Conservation (phyloP, 2,888 invertebrate genomes). For the Neoascia interrupta region DNA sequence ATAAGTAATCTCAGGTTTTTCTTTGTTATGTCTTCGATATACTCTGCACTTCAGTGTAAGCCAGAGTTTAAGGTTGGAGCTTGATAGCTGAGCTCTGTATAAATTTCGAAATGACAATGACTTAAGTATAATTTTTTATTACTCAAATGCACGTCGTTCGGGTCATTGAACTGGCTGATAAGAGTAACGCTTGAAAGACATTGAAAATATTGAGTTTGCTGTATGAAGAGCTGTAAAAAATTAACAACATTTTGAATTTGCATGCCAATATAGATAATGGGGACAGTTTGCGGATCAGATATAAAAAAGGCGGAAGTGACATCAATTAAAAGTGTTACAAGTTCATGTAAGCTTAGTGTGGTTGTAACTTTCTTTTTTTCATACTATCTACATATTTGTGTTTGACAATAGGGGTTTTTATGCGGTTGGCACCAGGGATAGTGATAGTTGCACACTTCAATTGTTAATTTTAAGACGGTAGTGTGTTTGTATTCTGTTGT, state of each 20-base stretch:
- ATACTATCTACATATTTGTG: background rate
- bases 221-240: background rate
- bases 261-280: background rate
- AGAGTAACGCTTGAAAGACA: background rate
- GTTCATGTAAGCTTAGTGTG: background rate
- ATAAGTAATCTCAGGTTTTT: background rate
- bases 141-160: background rate
- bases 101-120: too few species aligned
- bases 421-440: background rate
- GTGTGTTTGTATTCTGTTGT: background rate
- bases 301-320: slow-evolving; percentile 1
- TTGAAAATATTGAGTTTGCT: background rate
- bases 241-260: background rate
- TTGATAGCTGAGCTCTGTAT: too few species aligned
- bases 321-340: slow-evolving; percentile 8
- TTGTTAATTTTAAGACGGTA: background rate
- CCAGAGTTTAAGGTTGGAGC: too few species aligned
- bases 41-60: too few species aligned
- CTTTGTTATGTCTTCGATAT: too few species aligned
- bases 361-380: background rate
- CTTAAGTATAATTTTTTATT: background rate
- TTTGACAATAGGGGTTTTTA: too few species aligned
- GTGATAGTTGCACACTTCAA: background rate
- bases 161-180: background rate
- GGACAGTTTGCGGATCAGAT: too few species aligned